phyloP scores from a whole-genome alignment of 2,797 vertebrate genomes.

The Podarcis lilfordi region DNA sequence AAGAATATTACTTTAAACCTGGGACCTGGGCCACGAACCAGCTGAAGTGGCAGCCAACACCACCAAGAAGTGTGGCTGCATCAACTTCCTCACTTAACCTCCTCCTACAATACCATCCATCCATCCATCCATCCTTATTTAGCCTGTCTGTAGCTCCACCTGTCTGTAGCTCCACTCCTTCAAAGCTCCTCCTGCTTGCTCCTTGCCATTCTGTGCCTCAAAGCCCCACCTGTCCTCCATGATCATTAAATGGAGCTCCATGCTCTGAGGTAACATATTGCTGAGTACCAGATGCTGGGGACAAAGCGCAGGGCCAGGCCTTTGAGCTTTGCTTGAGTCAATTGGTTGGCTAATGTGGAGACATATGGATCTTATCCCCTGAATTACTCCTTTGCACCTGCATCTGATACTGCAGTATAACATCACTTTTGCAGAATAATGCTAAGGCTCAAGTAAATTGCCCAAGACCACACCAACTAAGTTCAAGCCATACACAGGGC shows the following conservation, averaged over 20 bases:
- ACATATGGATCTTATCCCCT: background rate
- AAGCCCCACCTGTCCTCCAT: background rate
- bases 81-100: background rate
- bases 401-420: background rate
- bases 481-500: no score
- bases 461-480: background rate
- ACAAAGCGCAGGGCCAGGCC: background rate
- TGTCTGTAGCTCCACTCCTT: background rate
- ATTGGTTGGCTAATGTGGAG: background rate
- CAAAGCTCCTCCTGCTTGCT: background rate
- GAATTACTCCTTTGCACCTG: background rate
- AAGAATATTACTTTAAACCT: background rate
- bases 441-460: background rate
- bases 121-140: background rate
- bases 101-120: background rate
- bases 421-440: background rate
- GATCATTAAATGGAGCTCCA: background rate
- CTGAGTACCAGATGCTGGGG: background rate
- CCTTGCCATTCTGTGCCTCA: no score
- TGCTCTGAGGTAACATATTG: background rate
- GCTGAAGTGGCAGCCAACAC: background rate
- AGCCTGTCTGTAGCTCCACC: no score
- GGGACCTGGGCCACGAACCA: background rate
- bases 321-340: background rate
- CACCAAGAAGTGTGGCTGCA: background rate